Evolutionary conservation across 2,888 invertebrate species (phyloP), one percentile per base, ranked within the genome.

Genomic region (Archips xylosteana): DNA sequence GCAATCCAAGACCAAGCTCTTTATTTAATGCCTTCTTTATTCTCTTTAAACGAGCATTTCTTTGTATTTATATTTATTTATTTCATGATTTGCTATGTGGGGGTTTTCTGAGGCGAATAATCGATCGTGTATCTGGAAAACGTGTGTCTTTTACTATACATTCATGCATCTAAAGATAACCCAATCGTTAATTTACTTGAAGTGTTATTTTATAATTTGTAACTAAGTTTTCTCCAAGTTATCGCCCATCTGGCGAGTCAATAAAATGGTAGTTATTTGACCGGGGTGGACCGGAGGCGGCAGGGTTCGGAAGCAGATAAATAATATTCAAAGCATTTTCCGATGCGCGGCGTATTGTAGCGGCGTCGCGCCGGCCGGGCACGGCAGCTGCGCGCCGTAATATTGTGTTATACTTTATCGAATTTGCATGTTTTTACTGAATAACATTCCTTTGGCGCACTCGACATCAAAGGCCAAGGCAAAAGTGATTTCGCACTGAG

Each of bases 361-460:
- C 82, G 78, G 78, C 66, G 74, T 69, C 73, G 80, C 82, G 80
- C 72, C 78, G 77, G 80, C 78, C 85, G 81, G 64, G 66, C 73
- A 60, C 85, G 83, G 83, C 89, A 86, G 85, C 87, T 81, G 87
- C 86, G 89, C 87, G 87, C 83, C 85, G 87, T 90, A 92, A 94
- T 92, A 94, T 94, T 93, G 92, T 93, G 91, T 94, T 94, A 94
- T 94, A 93, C 92, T 91, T 94, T 93, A 94, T 94, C 94, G 92
- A 94, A 94, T 94, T 94, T 94, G 92, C 94, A 94, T 94, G 94
- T 94, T 94, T 94, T 94, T 94, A 93, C 94, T 92, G 93, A 92
- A 94, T 92, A 94, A 92, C 91, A 92, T 94, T 92, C 92, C 94
- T 94, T 94, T 93, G 92, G 92, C 92, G 89, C 91, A 87, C 84